Conservation (phyloP, 2,797 vertebrate genomes). For the Rhabdophis nuchalis region DNA sequence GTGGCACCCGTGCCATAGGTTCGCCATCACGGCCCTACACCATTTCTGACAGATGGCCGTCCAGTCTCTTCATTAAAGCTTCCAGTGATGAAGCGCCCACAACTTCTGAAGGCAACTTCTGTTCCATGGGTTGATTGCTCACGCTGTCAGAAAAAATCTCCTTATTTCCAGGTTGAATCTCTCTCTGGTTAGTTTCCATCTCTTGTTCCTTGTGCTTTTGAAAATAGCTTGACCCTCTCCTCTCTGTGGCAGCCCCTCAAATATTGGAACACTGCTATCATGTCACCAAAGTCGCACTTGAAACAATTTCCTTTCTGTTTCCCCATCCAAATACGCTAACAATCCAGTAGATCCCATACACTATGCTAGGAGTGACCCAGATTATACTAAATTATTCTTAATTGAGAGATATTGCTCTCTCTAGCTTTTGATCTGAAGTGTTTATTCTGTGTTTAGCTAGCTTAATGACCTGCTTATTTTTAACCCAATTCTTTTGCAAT, state of each 20-base stretch:
- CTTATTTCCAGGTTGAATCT: no score
- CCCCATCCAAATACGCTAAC: background rate
- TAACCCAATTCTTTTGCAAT: background rate
- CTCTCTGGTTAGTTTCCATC: no score
- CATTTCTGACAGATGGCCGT: no score
- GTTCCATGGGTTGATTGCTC: no score
- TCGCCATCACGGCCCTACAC: no score
- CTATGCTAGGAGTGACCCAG: background rate
- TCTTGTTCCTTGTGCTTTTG: no score
- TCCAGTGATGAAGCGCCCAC: no score
- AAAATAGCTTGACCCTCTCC: background rate
- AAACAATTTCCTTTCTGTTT: background rate
- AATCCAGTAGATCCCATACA: background rate
- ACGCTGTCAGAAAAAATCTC: no score
- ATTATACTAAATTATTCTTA: background rate
- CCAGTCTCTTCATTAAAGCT: no score
- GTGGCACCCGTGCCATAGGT: no score
- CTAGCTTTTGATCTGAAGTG: background rate
- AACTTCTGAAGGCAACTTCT: no score
- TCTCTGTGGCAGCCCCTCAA: background rate
- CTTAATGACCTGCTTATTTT: background rate
- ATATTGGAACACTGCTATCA: background rate
- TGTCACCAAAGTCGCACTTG: accelerated
- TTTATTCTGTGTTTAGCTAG: background rate
- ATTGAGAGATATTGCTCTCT: background rate